Evolutionary conservation across 2,113 vertebrate species (phyloP).

Genomic region (Corydoras sp.): DNA sequence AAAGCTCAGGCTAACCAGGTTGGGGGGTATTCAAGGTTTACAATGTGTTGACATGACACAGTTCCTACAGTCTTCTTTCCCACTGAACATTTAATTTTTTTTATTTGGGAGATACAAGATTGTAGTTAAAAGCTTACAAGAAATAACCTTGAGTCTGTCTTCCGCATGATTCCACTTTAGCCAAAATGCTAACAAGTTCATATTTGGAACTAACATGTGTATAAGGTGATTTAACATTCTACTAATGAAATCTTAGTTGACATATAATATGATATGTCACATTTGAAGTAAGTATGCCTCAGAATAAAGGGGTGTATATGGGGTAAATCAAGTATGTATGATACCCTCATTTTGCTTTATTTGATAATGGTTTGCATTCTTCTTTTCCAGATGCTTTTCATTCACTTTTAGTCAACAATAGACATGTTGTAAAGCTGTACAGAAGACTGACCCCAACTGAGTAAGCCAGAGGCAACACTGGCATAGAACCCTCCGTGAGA

Average conservation of each 20-base stretch:
- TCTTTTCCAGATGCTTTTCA: no score
- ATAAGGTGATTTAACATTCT: conserved; percentile 47
- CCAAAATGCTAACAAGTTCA: no score
- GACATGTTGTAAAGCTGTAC: background rate
- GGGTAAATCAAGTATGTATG: no score
- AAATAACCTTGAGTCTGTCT: conserved; percentile 33
- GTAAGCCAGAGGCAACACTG: background rate
- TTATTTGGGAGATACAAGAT: conserved; percentile 34
- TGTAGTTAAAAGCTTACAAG: conserved; percentile 39
- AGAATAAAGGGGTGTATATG: no score
- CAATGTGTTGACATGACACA: conserved; percentile 43
- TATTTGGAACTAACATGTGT: conserved; percentile 25
- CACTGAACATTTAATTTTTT: conserved; percentile 23
- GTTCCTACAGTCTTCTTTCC: conserved; percentile 29
- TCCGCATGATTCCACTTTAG: no score
- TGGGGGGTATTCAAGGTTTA: conserved; percentile 33
- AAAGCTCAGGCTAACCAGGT: conserved; percentile 32
- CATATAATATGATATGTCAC: background rate
- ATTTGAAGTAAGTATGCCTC: no score
- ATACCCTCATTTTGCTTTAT: no score
- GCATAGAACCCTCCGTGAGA: background rate
- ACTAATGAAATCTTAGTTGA: conserved; percentile 37
- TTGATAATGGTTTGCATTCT: no score
- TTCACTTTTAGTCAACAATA: background rate
- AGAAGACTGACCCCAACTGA: background rate